Conservation (phyloP, 1,140 invertebrate genomes). For the Tetramorium alpestre region DNA sequence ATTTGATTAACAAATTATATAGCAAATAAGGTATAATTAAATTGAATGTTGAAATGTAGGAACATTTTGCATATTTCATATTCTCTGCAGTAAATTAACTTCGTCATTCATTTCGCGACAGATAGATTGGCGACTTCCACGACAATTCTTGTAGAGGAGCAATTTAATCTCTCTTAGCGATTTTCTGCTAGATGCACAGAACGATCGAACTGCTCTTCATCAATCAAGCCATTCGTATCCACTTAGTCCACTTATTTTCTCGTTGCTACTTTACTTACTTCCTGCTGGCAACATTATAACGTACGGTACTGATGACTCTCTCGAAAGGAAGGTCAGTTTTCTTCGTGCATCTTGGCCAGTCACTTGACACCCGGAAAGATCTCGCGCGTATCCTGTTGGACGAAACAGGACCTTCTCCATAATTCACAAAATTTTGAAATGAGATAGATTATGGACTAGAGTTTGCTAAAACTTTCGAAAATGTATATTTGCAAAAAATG, state of each 20-base stretch:
- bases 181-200: slow-evolving; percentile 64
- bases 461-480: not conserved
- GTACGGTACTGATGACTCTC: not conserved
- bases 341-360: slow-evolving; percentile 33
- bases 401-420: not conserved
- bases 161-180: slow-evolving; percentile 29
- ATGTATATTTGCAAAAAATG: not conserved
- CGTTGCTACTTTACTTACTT: slow-evolving; percentile 40
- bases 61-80: slow-evolving; percentile 3
- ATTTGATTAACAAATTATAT: not conserved
- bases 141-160: slow-evolving; percentile 1
- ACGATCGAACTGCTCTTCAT: slow-evolving; percentile 50
- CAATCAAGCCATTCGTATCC: slow-evolving; percentile 52
- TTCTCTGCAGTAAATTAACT: not conserved
- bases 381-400: slow-evolving; percentile 47
- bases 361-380: slow-evolving; percentile 71
- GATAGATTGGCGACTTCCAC: slow-evolving; percentile 37
- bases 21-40: not conserved
- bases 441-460: not conserved
- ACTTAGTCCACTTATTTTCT: slow-evolving; percentile 52
- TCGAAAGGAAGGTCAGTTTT: slow-evolving; percentile 31
- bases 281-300: not conserved
- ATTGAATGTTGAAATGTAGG: not conserved
- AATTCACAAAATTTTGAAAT: not conserved
- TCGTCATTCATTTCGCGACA: slow-evolving; percentile 45